Percentiles rank a stretch among this genome's conserved stretches.
Conservation (phyloP, 2,113 vertebrate genomes). For the Globicephala melas region DNA sequence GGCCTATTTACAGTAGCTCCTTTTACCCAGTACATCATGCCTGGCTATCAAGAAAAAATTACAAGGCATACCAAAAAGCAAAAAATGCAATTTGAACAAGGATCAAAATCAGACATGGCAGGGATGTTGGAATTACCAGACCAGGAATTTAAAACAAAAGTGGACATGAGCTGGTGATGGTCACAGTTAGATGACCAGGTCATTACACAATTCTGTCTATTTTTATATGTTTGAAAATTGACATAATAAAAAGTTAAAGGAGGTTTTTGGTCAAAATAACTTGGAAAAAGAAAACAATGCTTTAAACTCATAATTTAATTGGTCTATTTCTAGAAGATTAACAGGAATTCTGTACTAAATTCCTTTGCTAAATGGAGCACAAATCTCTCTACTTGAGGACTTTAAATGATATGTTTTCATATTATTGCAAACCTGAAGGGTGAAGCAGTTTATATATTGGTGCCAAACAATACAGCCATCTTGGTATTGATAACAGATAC, state of each 20-base stretch:
- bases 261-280: slow-evolving; percentile 24
- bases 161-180: background rate
- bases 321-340: slow-evolving; percentile 19
- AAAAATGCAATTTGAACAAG: background rate
- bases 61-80: background rate
- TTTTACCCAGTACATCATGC: background rate
- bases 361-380: slow-evolving; percentile 10
- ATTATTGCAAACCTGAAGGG: slow-evolving; percentile 79
- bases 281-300: background rate
- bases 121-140: background rate
- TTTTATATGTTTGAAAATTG: background rate
- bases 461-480: slow-evolving; percentile 84
- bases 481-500: slow-evolving; percentile 82
- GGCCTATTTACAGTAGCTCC: background rate
- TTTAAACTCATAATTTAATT: slow-evolving; percentile 26
- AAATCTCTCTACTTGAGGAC: background rate
- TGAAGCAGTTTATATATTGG: slow-evolving; percentile 76
- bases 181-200: no score
- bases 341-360: slow-evolving; percentile 33
- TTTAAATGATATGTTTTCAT: background rate
- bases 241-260: background rate
- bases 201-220: background rate
- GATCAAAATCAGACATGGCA: background rate
- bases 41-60: background rate
- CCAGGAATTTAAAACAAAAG: background rate